These are phyloP conservation scores for Isurus oxyrinchus DNA, from an alignment of 2,113 vertebrate species.

Conservation along the genomic window DNA sequence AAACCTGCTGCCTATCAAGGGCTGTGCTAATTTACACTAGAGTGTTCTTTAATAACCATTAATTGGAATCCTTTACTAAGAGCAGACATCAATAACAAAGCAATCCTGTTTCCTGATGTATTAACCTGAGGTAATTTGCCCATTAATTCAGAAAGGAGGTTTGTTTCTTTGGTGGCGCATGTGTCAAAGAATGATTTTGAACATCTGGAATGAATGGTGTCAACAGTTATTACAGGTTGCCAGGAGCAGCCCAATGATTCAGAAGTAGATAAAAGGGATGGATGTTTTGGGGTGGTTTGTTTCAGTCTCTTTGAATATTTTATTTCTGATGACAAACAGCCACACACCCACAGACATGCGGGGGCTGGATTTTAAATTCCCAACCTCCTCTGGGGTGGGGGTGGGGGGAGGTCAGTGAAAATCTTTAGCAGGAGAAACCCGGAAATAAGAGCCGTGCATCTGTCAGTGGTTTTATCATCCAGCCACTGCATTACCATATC, in stretches of 20 bases:
- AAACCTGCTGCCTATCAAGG: background rate
- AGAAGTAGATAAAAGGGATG: background rate
- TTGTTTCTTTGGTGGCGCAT: background rate
- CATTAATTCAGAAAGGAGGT: background rate
- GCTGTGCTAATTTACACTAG: background rate
- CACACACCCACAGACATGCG: background rate
- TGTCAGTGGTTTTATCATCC: background rate
- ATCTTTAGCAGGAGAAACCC: background rate
- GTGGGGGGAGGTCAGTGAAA: background rate
- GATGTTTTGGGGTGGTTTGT: background rate
- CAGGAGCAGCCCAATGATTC: background rate
- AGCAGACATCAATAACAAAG: background rate
- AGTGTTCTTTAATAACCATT: background rate
- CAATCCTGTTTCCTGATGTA: background rate
- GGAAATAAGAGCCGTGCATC: background rate
- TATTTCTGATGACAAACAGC: background rate
- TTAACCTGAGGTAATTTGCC: background rate
- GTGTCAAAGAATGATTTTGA: background rate
- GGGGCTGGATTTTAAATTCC: background rate
- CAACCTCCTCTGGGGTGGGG: background rate
- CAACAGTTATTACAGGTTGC: slow-evolving; percentile 15
- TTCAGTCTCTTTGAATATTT: background rate
- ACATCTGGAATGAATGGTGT: slow-evolving; percentile 20
- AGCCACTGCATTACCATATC: background rate
- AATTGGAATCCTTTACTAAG: background rate